A percentile compares a stretch with the other conserved stretches of the same genome.
Conservation (phyloP, 2,888 invertebrate genomes). For the Orthosia incerta region DNA sequence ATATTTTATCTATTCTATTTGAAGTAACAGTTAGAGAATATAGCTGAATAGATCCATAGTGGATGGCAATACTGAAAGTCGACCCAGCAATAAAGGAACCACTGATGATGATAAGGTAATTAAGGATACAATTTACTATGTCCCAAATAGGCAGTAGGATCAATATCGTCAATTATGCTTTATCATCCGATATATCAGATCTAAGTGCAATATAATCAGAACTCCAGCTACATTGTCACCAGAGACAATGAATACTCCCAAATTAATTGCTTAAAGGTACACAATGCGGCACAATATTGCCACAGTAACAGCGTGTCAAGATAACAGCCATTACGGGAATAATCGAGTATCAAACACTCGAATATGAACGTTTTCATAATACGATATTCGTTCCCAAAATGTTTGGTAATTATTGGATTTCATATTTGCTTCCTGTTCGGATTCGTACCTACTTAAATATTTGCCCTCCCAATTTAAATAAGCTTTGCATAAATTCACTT, state of each 20-base stretch:
- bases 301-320: conserved; percentile 35
- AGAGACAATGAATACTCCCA: conserved; percentile 18
- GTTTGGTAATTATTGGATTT: conserved; percentile 35
- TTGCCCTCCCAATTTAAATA: conserved; percentile 1
- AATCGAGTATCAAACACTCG: conserved; percentile 22
- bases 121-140: not conserved
- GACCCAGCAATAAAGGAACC: no score
- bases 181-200: conserved; percentile 10
- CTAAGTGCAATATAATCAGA: conserved; percentile 23
- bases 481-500: conserved; percentile 29
- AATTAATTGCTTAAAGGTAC: conserved; percentile 36
- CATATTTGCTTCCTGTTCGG: conserved; percentile 10
- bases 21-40: not conserved
- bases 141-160: not conserved
- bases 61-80: not conserved
- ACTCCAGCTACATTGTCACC: not conserved
- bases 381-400: conserved; percentile 17
- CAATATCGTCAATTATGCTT: conserved; percentile 23
- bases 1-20: not conserved
- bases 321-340: conserved; percentile 33
- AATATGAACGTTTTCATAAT: conserved; percentile 18
- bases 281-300: conserved; percentile 25
- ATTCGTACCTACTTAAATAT: conserved; percentile 6
- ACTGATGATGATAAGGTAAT: conserved; percentile 2
- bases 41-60: not conserved